Base-by-base conservation (phyloP, 2,888 invertebrate genomes). In the Agriopis aurantiaria region DNA sequence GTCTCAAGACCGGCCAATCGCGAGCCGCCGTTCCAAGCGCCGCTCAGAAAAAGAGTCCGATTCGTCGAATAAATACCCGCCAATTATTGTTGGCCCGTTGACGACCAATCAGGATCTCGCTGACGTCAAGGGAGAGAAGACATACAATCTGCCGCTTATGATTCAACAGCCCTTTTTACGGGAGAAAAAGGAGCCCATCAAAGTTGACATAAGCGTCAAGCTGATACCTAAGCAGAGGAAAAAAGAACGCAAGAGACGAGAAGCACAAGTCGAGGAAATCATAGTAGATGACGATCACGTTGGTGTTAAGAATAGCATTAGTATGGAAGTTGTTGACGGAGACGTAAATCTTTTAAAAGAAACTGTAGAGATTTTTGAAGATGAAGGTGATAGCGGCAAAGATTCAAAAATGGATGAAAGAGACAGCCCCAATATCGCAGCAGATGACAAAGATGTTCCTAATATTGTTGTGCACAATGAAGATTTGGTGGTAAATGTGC, bases 181-280 rank as follows among this genome's bases (percentile, higher is more conserved):
- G 68, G 95, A 94, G 94, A 95, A 95, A 95, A 96, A 96, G 95
- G 96, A 96, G 91, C 96, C 96, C 65, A 96, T 97, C 80, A 97
- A 97, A 95, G 96, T 97, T 91, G 97, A 97, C 87, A 96, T 97
- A 83, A 96, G 96, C 88, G 96, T 97, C 74, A 96, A 97, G 88
- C 93, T 97, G 87, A 95, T 97, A 88, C 96, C 97, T 76, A 96
- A 96, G 71, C 87, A 92, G 59, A 89, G 89, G 63, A 94, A 92
- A 77, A 92, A 88, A 78, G 94, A 94, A 60, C 92, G 85, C 76
- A 93, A 90, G 77, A 88, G 84, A 78, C 84, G 88, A 48, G 88
- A 86, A 64, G 82, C 82, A 46, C 85, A 89, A 60, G 80, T 89
- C 60, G 88, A 92, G 68, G 91, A 91, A 77, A 78, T 88, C 52